A percentile compares a stretch with the other conserved stretches of the same genome.
Evolutionary conservation across 2,113 vertebrate genomes (phyloP).

Genomic region (Notothenia rossii): DNA sequence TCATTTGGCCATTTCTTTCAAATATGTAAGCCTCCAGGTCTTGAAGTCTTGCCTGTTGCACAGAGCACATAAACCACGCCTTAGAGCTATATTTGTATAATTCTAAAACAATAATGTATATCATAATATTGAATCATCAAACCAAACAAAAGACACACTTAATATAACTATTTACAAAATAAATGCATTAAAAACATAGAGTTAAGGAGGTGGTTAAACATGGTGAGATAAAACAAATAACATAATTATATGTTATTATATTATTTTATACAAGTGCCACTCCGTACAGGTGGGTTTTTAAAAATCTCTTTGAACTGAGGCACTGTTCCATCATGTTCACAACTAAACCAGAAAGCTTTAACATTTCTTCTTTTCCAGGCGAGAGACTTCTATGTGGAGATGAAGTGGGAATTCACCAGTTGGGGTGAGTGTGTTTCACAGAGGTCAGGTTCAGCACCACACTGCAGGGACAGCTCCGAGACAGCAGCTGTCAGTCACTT

Average conservation of each 20-base stretch:
- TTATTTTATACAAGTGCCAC: too few relatives aligned
- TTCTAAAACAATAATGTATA: too few relatives aligned
- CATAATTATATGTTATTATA: too few relatives aligned
- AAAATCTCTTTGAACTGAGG: not conserved
- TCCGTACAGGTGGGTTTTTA: too few relatives aligned
- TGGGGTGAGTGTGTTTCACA: slow-evolving; percentile 88
- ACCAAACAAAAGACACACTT: too few relatives aligned
- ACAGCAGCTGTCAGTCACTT: slow-evolving; percentile 16
- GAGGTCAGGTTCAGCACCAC: slow-evolving; percentile 78
- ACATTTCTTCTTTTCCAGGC: slow-evolving; percentile 81
- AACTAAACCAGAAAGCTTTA: too few relatives aligned
- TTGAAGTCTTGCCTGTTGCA: not conserved
- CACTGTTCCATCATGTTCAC: too few relatives aligned
- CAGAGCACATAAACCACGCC: not conserved
- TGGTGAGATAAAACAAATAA: too few relatives aligned
- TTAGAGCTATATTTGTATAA: not conserved
- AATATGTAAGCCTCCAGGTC: not conserved
- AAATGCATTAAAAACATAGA: too few relatives aligned
- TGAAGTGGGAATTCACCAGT: slow-evolving; percentile 99
- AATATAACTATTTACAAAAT: too few relatives aligned
- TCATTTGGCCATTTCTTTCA: not conserved
- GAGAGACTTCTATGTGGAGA: slow-evolving; percentile 95
- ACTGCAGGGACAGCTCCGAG: slow-evolving; percentile 71
- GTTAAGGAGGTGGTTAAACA: too few relatives aligned
- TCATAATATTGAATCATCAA: too few relatives aligned